Base-by-base conservation (phyloP, 2,888 invertebrate genomes). In the Zygothrica quintamaculata region DNA sequence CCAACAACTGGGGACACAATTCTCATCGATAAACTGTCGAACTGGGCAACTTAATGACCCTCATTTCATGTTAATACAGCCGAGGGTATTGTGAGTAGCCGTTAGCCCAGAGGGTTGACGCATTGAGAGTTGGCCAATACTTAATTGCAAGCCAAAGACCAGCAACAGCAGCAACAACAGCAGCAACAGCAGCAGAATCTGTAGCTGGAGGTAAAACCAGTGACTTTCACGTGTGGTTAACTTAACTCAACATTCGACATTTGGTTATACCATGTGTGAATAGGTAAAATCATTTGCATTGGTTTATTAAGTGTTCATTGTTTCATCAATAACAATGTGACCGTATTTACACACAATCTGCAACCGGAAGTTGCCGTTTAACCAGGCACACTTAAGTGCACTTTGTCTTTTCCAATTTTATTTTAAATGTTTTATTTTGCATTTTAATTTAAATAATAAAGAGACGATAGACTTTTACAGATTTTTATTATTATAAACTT, bases 31-130 rank as follows among this genome's bases (percentile, higher is more conserved):
- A 70, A 65, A 72, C 65, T 55, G 64, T 44, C 44, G 47, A 68
- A 77, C 77, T 74, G 77, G 74, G 70, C 76, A 74, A 74, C 84
- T 79, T 78, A 80, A 80, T 80, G 80, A 80, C 81, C 80, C 84
- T 78, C 84, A 84, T 81, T 81, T 74, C 62, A 74, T 60, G 76
- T 64, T 50, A 66, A 70, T 58, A 42, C 56, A 16, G 26, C 56
- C 58, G 52, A 51, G 58, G 57, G 50, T 56, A 51, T 40, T 44
- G 22, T 25, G 46, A 66, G 29, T 31, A 34, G 33, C 51, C 18
- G 18, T 2, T 22, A 22, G 18, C 5, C 18, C 25, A 25, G 36
- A 48, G 50, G 42, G 60, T 18, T 47, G 58, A 11, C 25, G 15
- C 44, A 36, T 29, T 36, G 44, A 11, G 39, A 57, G 57, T 57